Evolutionary conservation across 2,888 invertebrate species (phyloP), one percentile per base, ranked within the genome.

Genomic region (Drosophila falleni): DNA sequence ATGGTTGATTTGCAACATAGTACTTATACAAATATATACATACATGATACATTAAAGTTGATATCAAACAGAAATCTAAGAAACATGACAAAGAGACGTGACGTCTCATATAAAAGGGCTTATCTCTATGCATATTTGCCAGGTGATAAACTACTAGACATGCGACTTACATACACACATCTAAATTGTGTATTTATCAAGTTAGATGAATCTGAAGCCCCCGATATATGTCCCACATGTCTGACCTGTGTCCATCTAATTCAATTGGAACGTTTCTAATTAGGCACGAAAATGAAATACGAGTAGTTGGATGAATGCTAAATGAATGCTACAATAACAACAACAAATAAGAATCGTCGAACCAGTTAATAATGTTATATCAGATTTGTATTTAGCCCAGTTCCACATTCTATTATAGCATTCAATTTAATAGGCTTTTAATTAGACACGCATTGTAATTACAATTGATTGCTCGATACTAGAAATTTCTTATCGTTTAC

Each of bases 251-350:
- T 33, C 31, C 23, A 59, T 54, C 71, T 76, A 78, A 78, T 78
- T 78, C 71, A 71, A 79, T 65, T 51, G 60, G 70, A 81, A 54
- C 64, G 64, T 46, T 64, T 75, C 56, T 82, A 75, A 78, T 82
- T 82, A 76, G 71, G 53, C 80, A 64, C 41, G 35, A 58, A 70
- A 71, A 62, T 70, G 26, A 41, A 47, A 66, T 53, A 37, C 37
- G 37, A 37, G 37, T n/a, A 39, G 67, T 54, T 53, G 39, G 11
- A 13, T 29, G 23, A 41, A 31, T 33, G 23, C 61, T 15, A 19
- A 42, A 42, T 53, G 37, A 50, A 15, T 23, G 15, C 23, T 8
- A 46, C 44, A 42, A 23, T 8, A 44, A 46, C 5, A 49, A 53
- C 39, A 51, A 37, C 23, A 37, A 37, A 37, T 11, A 41, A 55